phyloP scores from a whole-genome alignment of 2,113 vertebrate genomes.

The Gorilla gorilla region DNA sequence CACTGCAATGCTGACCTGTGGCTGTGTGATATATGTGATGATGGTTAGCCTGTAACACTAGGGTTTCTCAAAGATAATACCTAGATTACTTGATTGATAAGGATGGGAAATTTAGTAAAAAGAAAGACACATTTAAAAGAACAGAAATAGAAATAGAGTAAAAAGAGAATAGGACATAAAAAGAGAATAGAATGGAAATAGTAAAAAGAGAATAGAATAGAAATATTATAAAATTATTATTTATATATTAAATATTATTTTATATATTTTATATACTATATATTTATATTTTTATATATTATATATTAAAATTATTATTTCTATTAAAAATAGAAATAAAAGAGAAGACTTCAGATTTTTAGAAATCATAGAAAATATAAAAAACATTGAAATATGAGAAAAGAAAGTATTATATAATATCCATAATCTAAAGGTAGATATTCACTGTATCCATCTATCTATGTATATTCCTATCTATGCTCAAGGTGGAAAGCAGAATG shows the following conservation, averaged over 20 bases:
- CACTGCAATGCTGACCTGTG: background rate
- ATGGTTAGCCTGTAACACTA: background rate
- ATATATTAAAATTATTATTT: no score
- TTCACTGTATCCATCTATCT: background rate
- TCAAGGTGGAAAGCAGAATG: background rate
- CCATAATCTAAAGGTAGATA: background rate
- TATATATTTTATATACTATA: no score
- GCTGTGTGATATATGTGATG: background rate
- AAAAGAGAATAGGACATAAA: background rate
- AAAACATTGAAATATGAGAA: background rate
- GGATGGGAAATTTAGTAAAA: background rate
- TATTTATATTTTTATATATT: no score
- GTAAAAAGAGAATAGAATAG: no score
- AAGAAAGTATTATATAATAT: background rate
- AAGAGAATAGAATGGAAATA: no score
- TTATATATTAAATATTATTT: no score
- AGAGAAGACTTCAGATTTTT: no score
- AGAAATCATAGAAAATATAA: no score
- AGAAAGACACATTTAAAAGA: background rate
- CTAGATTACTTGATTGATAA: background rate
- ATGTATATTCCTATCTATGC: background rate
- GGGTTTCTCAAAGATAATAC: background rate
- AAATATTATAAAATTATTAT: no score
- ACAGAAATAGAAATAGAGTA: background rate
- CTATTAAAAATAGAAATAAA: no score